Evolutionary conservation across 2,797 vertebrate species (phyloP), one percentile per base, ranked within the genome.

Genomic region (Enteromius afrohamiltoni): DNA sequence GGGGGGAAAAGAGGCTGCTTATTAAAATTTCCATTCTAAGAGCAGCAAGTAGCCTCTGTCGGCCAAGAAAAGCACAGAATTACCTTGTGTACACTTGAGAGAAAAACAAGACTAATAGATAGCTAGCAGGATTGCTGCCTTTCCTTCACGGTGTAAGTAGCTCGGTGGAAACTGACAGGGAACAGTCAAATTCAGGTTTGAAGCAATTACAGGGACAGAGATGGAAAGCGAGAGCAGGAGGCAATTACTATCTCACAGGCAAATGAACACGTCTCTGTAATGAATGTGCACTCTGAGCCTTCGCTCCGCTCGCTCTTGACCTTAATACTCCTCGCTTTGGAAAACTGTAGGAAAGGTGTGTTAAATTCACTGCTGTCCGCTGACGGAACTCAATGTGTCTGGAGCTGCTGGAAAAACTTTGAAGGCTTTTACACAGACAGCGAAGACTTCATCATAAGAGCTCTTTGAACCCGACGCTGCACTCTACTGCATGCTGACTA

Each of bases 11-110:
- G 49, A 13, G 74, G 34, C 9, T 47, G 74, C 84, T 86, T 80
- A 81, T 86, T 87, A 84, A 87, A 79, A 86, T 60, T 79, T 62
- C 68, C 81, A 10, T 51, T 70, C 68, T 70, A 60, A 80, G 67
- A 70, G 79, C 79, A 58, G 68, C 53, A 58, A 68, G 71, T 68
- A 51, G 29, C 7, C 47, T 77, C 71, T n/a, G 31, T 76, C 34
- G 60, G 64, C 64, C 23, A 37, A 60, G 75, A 60, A 78, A 77
- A 77, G 82, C 5, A 26, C 53, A 60, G 65, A 70, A 78, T 69
- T 47, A 45, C 19, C 75, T 34, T 40, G 60, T 65, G 47, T 75
- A 67, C 60, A 75, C 71, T 67, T 23, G 19, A 77, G 71, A 76
- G 34, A 37, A 53, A 68, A 77, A 34, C 49, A 60, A 70, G 65